Percentiles rank a stretch among this genome's conserved stretches.
phyloP scores from a whole-genome alignment of 92 coral and sea anemone species.

The Chrysogorgia sp. region DNA sequence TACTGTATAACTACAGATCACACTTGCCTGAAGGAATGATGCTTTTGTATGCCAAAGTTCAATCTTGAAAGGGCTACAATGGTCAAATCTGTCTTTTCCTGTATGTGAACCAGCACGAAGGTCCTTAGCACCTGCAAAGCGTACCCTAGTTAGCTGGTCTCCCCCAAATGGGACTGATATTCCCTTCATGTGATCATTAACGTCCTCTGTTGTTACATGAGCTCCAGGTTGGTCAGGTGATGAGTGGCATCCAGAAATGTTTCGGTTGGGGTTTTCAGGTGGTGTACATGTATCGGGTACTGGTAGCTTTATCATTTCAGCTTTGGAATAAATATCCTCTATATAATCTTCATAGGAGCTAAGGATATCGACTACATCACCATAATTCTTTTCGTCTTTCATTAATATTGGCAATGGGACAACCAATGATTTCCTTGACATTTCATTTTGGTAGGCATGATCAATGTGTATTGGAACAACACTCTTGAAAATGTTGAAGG shows the following conservation, averaged over 20 bases:
- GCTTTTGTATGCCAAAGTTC: conserved; percentile 67
- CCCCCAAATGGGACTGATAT: conserved; percentile 66
- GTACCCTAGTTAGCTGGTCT: conserved; percentile 61
- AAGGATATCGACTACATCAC: conserved; percentile 62
- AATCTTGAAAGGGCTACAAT: conserved; percentile 63
- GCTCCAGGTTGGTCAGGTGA: conserved; percentile 62
- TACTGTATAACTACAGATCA: too few relatives aligned
- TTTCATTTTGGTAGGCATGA: conserved; percentile 50
- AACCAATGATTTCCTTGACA: conserved; percentile 60
- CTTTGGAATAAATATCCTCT: conserved; percentile 53
- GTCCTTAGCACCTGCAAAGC: conserved; percentile 66
- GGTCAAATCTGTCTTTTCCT: conserved; percentile 65
- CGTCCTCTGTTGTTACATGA: conserved; percentile 42
- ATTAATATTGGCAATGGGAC: conserved; percentile 55
- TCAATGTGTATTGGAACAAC: conserved; percentile 54
- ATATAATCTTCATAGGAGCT: conserved; percentile 52
- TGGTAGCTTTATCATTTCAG: conserved; percentile 49
- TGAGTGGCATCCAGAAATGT: conserved; percentile 37
- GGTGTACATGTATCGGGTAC: conserved; percentile 1
- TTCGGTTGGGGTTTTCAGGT: conserved; percentile 46
- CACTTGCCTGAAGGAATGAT: conserved; percentile 61
- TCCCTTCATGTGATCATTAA: conserved; percentile 49
- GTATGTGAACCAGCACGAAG: conserved; percentile 54
- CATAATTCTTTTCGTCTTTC: conserved; percentile 42
- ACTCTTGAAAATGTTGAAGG: conserved; percentile 1